Conservation (phyloP, 35 echinoderm and acorn worm species). For the Nesometra sesokonis region DNA sequence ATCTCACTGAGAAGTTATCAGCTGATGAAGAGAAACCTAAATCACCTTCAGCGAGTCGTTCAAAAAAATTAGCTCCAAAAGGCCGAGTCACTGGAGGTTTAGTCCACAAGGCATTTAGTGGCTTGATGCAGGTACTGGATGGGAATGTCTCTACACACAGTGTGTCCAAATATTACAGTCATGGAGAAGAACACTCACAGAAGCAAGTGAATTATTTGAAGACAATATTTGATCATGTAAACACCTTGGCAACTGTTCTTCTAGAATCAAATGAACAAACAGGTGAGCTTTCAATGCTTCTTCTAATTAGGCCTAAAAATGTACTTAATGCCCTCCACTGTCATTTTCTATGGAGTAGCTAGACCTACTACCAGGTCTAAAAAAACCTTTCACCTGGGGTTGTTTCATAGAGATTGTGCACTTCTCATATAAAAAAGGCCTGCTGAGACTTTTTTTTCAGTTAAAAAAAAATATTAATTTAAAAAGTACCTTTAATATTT, state of each 20-base stretch:
- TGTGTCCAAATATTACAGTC: neutral
- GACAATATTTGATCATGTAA: constrained; percentile 77
- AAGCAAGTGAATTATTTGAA: constrained; percentile 60
- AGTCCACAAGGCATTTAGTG: constrained; percentile 34
- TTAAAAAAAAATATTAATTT: too few species aligned
- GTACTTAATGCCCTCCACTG: too few species aligned
- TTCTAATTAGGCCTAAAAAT: too few species aligned
- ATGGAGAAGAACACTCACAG: constrained; percentile 9
- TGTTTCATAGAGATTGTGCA: too few species aligned
- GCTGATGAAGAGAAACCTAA: neutral
- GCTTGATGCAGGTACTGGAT: constrained; percentile 64
- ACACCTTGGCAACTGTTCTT: constrained; percentile 69
- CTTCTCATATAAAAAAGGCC: too few species aligned
- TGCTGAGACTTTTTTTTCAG: too few species aligned
- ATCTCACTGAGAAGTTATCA: neutral
- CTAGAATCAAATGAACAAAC: constrained; percentile 69
- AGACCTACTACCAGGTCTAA: too few species aligned
- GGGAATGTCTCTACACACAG: constrained; percentile 17
- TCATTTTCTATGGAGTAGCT: too few species aligned
- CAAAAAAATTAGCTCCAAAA: neutral
- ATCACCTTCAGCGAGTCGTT: neutral
- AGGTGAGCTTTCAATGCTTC: too few species aligned
- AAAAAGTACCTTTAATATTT: too few species aligned
- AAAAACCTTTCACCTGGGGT: too few species aligned
- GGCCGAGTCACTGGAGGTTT: neutral